phyloP scores from a whole-genome alignment of 2,888 invertebrate genomes.

The Lasius platythorax region DNA sequence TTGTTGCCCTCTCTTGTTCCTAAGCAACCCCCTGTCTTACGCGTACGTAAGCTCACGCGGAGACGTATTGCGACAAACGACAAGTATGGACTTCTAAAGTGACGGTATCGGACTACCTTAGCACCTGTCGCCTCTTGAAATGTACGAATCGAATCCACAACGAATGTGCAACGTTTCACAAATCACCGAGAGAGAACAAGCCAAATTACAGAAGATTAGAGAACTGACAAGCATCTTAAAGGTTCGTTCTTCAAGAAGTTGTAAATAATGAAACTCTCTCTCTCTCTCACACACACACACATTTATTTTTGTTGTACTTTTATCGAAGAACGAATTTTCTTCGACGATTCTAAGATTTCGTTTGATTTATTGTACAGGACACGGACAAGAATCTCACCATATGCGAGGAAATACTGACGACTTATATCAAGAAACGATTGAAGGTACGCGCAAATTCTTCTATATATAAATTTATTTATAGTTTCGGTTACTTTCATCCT shows the following conservation, averaged over 20 bases:
- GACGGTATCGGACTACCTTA: slow-evolving; percentile 20
- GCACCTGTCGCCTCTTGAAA: slow-evolving; percentile 40
- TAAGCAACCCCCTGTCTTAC: slow-evolving; percentile 63
- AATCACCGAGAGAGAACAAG: slow-evolving; percentile 63
- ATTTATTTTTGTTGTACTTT: neutral
- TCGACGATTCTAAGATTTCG: neutral
- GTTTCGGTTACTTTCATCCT: neutral
- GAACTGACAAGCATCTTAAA: slow-evolving; percentile 76
- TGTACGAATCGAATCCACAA: slow-evolving; percentile 58
- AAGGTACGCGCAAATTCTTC: slow-evolving; percentile 72
- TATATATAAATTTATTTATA: slow-evolving; percentile 25
- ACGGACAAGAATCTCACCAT: slow-evolving; percentile 80
- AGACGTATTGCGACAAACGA: slow-evolving; percentile 32
- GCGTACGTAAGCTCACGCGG: slow-evolving; percentile 16
- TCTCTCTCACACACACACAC: neutral
- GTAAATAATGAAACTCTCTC: neutral
- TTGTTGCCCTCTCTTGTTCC: slow-evolving; percentile 67
- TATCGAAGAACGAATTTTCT: neutral
- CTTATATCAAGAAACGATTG: slow-evolving; percentile 76
- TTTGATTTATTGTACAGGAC: slow-evolving; percentile 68
- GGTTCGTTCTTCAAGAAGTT: slow-evolving; percentile 61
- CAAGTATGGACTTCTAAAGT: slow-evolving; percentile 65
- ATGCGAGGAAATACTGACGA: slow-evolving; percentile 79
- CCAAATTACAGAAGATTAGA: slow-evolving; percentile 74
- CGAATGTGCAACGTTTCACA: slow-evolving; percentile 44